Evolutionary conservation across 2,888 invertebrate species (phyloP).

Genomic region (Pyrochroa serraticornis): DNA sequence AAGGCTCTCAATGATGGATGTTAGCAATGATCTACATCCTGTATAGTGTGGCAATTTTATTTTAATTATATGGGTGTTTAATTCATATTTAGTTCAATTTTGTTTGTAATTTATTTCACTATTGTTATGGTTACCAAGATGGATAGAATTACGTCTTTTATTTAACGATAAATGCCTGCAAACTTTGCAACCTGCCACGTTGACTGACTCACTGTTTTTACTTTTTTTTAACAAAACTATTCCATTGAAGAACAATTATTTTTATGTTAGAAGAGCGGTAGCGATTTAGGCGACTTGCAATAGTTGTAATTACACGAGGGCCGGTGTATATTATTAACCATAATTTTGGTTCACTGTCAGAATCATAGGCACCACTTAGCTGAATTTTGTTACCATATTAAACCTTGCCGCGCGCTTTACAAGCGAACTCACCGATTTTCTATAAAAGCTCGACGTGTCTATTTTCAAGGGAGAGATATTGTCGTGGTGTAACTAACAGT

Average conservation of each 20-base stretch:
- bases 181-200: background rate
- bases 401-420: too few relatives aligned
- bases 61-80: background rate
- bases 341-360: background rate
- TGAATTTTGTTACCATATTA: too few relatives aligned
- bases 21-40: slow-evolving; percentile 45
- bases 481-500: too few relatives aligned
- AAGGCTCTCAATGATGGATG: slow-evolving; percentile 51
- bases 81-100: slow-evolving; percentile 33
- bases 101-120: slow-evolving; percentile 22
- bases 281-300: too few relatives aligned
- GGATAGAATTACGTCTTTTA: background rate
- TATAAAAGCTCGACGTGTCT: too few relatives aligned
- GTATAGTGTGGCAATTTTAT: slow-evolving; percentile 27
- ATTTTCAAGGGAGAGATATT: too few relatives aligned
- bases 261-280: too few relatives aligned
- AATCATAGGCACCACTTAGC: background rate
- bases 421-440: too few relatives aligned
- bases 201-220: slow-evolving; percentile 2
- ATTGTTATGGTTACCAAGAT: slow-evolving; percentile 20
- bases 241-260: too few relatives aligned
- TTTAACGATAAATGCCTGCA: slow-evolving; percentile 8
- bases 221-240: background rate
- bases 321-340: slow-evolving; percentile 1
- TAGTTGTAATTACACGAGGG: background rate